phyloP scores from a whole-genome alignment of 2,113 vertebrate species.

The Seriola quinqueradiata region DNA sequence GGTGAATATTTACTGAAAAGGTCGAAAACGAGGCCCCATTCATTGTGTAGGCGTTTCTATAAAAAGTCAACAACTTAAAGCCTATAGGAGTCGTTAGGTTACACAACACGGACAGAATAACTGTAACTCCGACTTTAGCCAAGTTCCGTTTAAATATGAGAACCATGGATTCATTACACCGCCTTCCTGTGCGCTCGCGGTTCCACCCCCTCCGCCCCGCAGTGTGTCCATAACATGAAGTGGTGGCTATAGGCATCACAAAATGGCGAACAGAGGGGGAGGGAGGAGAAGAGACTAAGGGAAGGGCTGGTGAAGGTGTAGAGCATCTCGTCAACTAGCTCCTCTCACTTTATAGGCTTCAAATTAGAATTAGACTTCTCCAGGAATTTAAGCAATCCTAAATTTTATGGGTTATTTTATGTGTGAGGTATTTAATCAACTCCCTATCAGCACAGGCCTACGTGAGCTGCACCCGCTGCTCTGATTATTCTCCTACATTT shows the following conservation, averaged over 20 bases:
- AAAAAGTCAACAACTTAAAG: too few species aligned
- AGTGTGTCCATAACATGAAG: slow-evolving; percentile 44
- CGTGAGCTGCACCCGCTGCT: background rate
- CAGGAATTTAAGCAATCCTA: rapidly evolving
- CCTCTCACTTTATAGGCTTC: background rate
- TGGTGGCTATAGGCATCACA: slow-evolving; percentile 60
- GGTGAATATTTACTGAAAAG: too few species aligned
- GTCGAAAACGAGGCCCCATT: too few species aligned
- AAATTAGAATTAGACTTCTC: background rate
- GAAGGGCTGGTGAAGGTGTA: slow-evolving; percentile 15
- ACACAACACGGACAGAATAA: background rate
- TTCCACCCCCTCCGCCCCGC: background rate
- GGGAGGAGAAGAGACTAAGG: slow-evolving; percentile 17
- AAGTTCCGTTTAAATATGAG: background rate
- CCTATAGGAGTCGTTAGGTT: background rate
- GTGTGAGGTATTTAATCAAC: background rate
- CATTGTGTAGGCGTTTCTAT: too few species aligned
- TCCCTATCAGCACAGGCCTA: background rate
- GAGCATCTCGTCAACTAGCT: background rate
- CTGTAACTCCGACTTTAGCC: background rate
- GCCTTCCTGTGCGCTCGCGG: slow-evolving; percentile 4
- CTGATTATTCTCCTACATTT: background rate
- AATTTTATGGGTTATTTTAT: background rate
- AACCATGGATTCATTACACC: background rate
- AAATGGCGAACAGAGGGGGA: slow-evolving; percentile 64